phyloP scores from a whole-genome alignment of 2,113 vertebrate genomes.

The Phrynosoma platyrhinos region DNA sequence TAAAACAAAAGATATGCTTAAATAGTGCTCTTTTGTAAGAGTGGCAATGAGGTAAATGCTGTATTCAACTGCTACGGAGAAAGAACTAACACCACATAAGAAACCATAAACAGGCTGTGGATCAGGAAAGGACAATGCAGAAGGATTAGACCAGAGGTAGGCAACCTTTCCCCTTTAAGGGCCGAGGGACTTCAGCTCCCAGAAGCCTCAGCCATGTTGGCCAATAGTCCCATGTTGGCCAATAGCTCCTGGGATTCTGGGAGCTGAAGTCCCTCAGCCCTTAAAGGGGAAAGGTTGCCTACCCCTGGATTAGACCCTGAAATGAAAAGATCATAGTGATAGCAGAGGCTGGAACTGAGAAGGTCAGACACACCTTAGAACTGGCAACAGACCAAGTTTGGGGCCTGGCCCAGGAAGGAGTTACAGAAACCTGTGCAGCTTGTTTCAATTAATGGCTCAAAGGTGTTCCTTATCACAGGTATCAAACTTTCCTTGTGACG shows the following conservation, averaged over 20 bases:
- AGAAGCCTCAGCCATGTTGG: no score
- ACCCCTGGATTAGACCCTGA: not conserved
- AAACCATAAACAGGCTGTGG: not conserved
- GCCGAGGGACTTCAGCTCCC: no score
- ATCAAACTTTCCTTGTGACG: not conserved
- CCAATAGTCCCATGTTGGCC: no score
- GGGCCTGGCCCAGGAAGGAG: not conserved
- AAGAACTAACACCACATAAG: not conserved
- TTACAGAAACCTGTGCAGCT: slow-evolving; percentile 5
- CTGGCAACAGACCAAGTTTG: not conserved
- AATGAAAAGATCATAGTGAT: not conserved
- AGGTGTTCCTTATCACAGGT: not conserved
- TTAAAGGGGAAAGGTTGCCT: no score
- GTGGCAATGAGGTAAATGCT: no score
- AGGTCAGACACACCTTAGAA: slow-evolving; percentile 1
- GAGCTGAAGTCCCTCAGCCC: no score
- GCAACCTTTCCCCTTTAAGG: no score
- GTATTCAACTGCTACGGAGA: not conserved
- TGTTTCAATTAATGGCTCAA: not conserved
- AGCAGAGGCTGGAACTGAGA: not conserved
- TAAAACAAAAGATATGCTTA: no score
- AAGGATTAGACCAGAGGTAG: no score
- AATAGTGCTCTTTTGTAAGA: no score
- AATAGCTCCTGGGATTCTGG: no score
- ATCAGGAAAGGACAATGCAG: not conserved